A percentile compares a stretch with the other conserved stretches of the same genome.
phyloP scores from a whole-genome alignment of 37 sponge, comb jelly and placozoan genomes.

The Theonella swinhoei region DNA sequence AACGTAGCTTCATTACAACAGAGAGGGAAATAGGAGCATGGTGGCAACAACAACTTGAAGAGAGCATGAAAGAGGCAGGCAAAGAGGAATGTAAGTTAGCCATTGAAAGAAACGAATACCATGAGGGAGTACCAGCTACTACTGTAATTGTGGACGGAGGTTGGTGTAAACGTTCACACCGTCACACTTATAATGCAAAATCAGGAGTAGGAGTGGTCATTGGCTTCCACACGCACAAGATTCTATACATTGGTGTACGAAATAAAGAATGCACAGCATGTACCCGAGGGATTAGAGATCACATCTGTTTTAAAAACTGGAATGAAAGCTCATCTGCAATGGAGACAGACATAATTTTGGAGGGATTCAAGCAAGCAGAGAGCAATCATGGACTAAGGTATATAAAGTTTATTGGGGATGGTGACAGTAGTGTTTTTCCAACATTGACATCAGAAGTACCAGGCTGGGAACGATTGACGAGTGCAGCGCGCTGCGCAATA shows the following conservation, averaged over 20 bases:
- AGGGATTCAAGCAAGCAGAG: slow-evolving; percentile 38
- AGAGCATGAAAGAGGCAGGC: too few relatives aligned
- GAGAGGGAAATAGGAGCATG: slow-evolving; percentile 24
- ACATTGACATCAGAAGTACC: slow-evolving; percentile 31
- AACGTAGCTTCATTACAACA: slow-evolving; percentile 17
- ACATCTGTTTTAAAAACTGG: slow-evolving; percentile 40
- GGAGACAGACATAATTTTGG: slow-evolving; percentile 41
- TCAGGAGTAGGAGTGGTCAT: slow-evolving; percentile 58
- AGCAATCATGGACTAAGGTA: slow-evolving; percentile 31
- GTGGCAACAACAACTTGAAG: slow-evolving; percentile 1
- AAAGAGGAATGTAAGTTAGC: too few relatives aligned
- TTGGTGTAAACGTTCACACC: slow-evolving; percentile 31
- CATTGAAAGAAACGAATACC: slow-evolving; percentile 10
- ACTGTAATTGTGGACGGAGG: slow-evolving; percentile 40
- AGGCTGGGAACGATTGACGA: slow-evolving; percentile 19
- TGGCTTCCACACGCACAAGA: slow-evolving; percentile 25
- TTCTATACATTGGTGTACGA: slow-evolving; percentile 41
- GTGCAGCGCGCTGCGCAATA: slow-evolving; percentile 36
- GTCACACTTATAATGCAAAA: slow-evolving; percentile 62
- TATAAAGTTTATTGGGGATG: slow-evolving; percentile 42
- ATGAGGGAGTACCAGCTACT: slow-evolving; percentile 37
- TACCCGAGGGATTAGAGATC: background rate
- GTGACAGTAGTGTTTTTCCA: slow-evolving; percentile 37
- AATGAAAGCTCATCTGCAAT: slow-evolving; percentile 20
- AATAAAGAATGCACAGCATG: slow-evolving; percentile 56